Evolutionary conservation across 2,797 vertebrate species (phyloP).

Genomic region (Tangara arthus): DNA sequence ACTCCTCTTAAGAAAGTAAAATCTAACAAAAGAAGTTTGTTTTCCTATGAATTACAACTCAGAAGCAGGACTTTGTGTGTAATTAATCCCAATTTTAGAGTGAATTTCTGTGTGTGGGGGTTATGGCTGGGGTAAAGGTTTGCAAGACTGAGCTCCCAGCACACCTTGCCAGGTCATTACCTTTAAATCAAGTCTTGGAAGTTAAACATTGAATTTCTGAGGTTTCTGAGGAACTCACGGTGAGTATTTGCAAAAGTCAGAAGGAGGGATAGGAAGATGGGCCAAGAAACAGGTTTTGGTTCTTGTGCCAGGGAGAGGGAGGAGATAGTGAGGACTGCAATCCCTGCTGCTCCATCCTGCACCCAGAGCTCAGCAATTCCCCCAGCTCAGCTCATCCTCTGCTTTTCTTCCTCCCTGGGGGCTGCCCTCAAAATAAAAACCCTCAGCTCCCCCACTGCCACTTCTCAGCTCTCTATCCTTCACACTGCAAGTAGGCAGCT

Average conservation of each 20-base stretch:
- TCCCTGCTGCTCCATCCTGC: neutral
- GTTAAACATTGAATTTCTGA: neutral
- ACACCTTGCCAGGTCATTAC: neutral
- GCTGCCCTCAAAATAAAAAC: neutral
- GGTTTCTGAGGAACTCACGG: neutral
- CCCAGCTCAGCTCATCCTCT: neutral
- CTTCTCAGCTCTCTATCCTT: neutral
- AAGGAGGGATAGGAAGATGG: neutral
- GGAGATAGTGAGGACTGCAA: neutral
- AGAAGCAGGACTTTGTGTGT: neutral
- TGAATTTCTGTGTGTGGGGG: neutral
- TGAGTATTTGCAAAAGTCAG: neutral
- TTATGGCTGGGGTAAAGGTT: neutral
- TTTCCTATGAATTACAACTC: neutral
- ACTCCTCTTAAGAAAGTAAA: neutral
- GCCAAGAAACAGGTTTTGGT: neutral
- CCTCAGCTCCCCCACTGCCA: neutral
- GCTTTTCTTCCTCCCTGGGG: neutral
- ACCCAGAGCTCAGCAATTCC: neutral
- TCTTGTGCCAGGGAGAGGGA: neutral
- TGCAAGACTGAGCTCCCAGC: neutral
- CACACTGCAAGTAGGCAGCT: neutral
- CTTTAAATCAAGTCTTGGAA: neutral
- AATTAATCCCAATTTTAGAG: neutral
- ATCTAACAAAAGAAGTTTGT: neutral